A percentile compares a stretch with the other conserved stretches of the same genome.
These are phyloP conservation scores for Synergus japonicus DNA, from an alignment of 2,888 invertebrate species.

Conservation along the genomic window DNA sequence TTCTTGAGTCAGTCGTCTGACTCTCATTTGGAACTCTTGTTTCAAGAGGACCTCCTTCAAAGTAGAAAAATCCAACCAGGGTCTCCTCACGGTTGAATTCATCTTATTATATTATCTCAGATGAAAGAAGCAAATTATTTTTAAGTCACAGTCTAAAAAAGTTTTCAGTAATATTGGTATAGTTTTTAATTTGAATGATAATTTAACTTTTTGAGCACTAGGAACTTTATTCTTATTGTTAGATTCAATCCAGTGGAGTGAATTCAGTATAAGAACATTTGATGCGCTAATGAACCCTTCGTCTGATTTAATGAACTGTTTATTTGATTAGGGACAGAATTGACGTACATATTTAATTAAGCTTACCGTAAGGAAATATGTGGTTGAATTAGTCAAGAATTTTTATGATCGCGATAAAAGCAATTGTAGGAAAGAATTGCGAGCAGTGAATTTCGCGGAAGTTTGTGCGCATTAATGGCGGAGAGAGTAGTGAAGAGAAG, in stretches of 20 bases:
- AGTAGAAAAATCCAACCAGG: neutral
- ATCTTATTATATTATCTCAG: neutral
- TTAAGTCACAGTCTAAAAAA: too few species aligned
- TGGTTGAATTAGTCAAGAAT: neutral
- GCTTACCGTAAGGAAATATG: neutral
- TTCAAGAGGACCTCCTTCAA: neutral
- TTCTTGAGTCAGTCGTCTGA: constrained; percentile 13
- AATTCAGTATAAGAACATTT: too few species aligned
- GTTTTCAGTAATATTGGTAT: too few species aligned
- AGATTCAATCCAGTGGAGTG: too few species aligned
- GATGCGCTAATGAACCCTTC: too few species aligned
- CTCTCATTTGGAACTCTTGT: constrained; percentile 35
- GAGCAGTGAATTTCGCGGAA: neutral
- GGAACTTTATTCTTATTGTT: too few species aligned
- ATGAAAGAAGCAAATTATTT: neutral
- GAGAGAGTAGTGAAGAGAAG: neutral
- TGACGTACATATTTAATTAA: too few species aligned
- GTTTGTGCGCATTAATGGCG: neutral
- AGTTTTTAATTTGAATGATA: too few species aligned
- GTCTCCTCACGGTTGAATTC: neutral
- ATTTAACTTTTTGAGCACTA: too few species aligned
- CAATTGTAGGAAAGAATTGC: neutral
- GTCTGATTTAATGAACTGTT: too few species aligned
- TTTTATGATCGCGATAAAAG: neutral
- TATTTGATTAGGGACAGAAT: too few species aligned